These are phyloP conservation scores for Minunthozetes semirufus DNA, from an alignment of 2,888 invertebrate species.

Conservation along the genomic window DNA sequence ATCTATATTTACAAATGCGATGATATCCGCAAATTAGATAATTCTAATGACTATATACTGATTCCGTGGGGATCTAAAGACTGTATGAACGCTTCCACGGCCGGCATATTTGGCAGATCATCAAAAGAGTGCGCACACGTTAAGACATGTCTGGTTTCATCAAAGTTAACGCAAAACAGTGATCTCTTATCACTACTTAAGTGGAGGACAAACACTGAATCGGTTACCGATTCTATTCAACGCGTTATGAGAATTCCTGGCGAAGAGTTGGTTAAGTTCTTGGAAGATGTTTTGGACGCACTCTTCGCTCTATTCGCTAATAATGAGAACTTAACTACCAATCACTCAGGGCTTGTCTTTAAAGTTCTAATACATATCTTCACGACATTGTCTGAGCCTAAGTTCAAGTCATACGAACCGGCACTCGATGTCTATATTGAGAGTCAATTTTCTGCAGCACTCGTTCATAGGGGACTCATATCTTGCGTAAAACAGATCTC, in stretches of 20 bases:
- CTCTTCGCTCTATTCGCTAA: conserved; percentile 87
- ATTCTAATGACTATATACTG: conserved; percentile 53
- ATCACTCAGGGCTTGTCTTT: conserved; percentile 83
- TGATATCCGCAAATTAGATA: conserved; percentile 52
- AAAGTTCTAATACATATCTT: conserved; percentile 83
- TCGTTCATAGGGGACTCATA: conserved; percentile 63
- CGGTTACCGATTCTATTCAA: conserved; percentile 74
- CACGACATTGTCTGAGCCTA: conserved; percentile 75
- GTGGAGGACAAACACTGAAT: conserved; percentile 82
- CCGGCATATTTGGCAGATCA: conserved; percentile 39
- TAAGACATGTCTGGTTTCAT: conserved; percentile 79
- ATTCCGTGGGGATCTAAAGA: conserved; percentile 46
- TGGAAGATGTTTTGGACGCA: conserved; percentile 87
- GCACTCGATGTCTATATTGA: conserved; percentile 90
- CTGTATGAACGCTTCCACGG: conserved; percentile 34
- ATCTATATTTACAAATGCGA: conserved; percentile 72
- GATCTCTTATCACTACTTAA: conserved; percentile 79
- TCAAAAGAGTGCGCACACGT: conserved; percentile 65
- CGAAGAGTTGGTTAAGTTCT: conserved; percentile 86
- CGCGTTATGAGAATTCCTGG: conserved; percentile 71
- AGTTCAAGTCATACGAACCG: conserved; percentile 88
- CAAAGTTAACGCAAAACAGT: conserved; percentile 92
- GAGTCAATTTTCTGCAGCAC: conserved; percentile 86
- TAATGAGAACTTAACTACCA: conserved; percentile 81
- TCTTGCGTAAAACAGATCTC: conserved; percentile 81